Evolutionary conservation across 2,797 vertebrate species (phyloP).

Genomic region (Sternotherus odoratus): DNA sequence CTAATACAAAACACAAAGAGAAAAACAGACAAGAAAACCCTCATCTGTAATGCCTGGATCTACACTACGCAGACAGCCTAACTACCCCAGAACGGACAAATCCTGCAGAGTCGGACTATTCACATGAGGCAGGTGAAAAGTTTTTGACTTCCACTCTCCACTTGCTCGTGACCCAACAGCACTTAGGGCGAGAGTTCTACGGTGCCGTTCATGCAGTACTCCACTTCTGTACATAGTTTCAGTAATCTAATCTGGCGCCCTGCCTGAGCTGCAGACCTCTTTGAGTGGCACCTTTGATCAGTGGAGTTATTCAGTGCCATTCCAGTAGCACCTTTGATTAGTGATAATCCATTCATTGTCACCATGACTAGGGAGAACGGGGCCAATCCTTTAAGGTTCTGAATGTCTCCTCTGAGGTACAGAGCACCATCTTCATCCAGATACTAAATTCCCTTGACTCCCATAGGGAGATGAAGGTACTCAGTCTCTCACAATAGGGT

Average conservation of each 20-base stretch:
- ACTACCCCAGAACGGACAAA: not conserved
- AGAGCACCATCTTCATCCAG: not conserved
- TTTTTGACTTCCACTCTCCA: not conserved
- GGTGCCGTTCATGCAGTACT: not conserved
- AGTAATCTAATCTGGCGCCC: not conserved
- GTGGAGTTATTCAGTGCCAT: not conserved
- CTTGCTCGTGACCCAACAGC: not conserved
- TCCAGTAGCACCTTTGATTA: not conserved
- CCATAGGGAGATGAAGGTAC: not conserved
- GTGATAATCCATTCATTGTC: not conserved
- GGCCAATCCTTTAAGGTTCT: not conserved
- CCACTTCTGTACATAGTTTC: not conserved
- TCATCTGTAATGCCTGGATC: not conserved
- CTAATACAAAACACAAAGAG: rapidly evolving
- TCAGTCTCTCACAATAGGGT: not conserved
- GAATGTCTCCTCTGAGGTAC: not conserved
- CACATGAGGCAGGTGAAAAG: not conserved
- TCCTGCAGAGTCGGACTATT: not conserved
- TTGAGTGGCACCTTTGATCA: not conserved
- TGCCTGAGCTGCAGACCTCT: not conserved
- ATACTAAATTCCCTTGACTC: not conserved
- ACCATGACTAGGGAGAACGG: not conserved
- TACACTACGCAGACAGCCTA: not conserved
- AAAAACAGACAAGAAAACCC: not conserved
- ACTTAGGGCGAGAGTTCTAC: not conserved